Evolutionary conservation across 2,888 invertebrate species (phyloP).

Genomic region (Deilephila porcellus): DNA sequence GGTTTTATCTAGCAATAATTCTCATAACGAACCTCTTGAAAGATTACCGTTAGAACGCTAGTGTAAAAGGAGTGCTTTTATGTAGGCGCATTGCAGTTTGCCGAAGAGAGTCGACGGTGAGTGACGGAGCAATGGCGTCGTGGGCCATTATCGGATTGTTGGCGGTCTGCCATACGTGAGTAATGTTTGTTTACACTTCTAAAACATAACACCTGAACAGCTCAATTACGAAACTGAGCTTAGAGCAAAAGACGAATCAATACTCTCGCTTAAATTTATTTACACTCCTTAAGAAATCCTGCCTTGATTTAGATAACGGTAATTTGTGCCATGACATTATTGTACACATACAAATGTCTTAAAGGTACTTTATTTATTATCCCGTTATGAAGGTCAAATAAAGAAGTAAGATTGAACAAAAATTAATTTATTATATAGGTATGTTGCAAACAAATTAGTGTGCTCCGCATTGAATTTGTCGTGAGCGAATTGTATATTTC

Average conservation of each 20-base stretch:
- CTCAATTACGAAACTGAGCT: neutral
- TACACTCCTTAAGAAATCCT: neutral
- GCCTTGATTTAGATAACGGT: neutral
- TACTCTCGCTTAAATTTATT: neutral
- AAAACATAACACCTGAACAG: constrained; percentile 39
- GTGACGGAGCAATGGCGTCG: constrained; percentile 60
- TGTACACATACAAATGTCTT: neutral
- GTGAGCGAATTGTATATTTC: too few species aligned
- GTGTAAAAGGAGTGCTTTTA: constrained; percentile 29
- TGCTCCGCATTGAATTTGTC: too few species aligned
- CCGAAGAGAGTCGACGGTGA: constrained; percentile 51
- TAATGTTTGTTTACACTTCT: constrained; percentile 52
- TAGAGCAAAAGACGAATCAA: neutral
- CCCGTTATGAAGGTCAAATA: neutral
- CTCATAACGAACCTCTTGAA: constrained; percentile 50
- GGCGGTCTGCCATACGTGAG: constrained; percentile 72
- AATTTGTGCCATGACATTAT: neutral
- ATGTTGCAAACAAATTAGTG: too few species aligned
- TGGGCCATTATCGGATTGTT: constrained; percentile 63
- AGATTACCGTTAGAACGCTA: constrained; percentile 51
- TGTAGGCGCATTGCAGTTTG: constrained; percentile 51
- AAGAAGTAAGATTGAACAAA: neutral
- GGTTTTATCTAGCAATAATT: constrained; percentile 54
- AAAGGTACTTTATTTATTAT: too few species aligned
- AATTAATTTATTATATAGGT: neutral